Evolutionary conservation across 1,140 invertebrate species (phyloP), one percentile per base, ranked within the genome.

Genomic region (Trigoniulus corallinus): DNA sequence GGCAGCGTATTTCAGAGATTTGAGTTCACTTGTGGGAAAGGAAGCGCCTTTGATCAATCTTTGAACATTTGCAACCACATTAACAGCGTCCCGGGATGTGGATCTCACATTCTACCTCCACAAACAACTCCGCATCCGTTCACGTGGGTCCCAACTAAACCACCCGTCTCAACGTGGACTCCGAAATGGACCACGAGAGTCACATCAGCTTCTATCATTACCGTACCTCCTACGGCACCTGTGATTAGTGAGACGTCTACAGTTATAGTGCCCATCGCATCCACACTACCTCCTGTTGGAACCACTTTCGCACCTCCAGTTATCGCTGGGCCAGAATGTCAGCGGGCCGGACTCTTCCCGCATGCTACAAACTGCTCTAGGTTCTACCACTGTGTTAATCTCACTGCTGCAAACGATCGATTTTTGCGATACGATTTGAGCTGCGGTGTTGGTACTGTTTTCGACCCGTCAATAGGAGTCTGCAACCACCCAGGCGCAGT

Each of bases 21-120:
- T 47, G 21, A 27, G 7, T 47, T 26, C 20, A 24, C 12, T 15
- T 47, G 46, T 27, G 46, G 21, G 12, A 4, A 7, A 10, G 46
- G 46, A 47, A 47, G 12, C 26, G 46, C 26, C 4, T 47, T 47
- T 23, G 46, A 47, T 20, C 10, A 40, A 47, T 4, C 21, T 34
- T 18, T 40, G 12, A 47, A 27, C 25, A 22, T 47, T 23, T 47
- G 46, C 27, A 47, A 47, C 20, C 46, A 47, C 27, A 12, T 24
- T 7, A 4, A 18, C 3, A 4, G 7, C 4, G 46, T 47, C 7
- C 46, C 46, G 15, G 21, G 21, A 10, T 47, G 46, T 27, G 46
- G 21, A 34, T 4, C 7, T 44, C 21, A 44, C 18, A 44, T 44
- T 24, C 42, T 12, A 44, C 42, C 24, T 24, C 42, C 7, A 18